phyloP scores from a whole-genome alignment of 2,797 vertebrate genomes.

The Lagothrix lagotricha region DNA sequence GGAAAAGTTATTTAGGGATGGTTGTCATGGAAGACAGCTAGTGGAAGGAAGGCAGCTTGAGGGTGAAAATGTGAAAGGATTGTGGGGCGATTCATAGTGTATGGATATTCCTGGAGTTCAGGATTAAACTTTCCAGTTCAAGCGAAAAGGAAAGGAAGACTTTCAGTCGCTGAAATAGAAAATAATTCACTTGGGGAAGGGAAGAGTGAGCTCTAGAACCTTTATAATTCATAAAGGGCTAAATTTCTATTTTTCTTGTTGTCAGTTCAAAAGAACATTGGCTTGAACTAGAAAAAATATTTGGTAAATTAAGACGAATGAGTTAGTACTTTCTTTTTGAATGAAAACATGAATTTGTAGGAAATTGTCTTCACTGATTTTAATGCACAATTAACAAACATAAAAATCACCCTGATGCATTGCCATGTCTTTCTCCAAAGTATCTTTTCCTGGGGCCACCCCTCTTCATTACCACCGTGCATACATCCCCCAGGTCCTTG shows the following conservation, averaged over 20 bases:
- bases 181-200: background rate
- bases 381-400: too few relatives aligned
- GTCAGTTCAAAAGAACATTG: background rate
- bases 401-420: background rate
- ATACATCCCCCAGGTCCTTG: accelerated
- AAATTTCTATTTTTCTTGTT: too few relatives aligned
- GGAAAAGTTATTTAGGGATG: background rate
- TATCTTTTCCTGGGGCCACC: background rate
- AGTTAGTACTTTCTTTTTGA: background rate
- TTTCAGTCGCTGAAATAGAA: background rate
- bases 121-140: background rate
- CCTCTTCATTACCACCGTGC: background rate
- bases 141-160: background rate
- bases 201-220: background rate
- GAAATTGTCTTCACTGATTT: background rate
- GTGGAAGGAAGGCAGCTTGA: too few relatives aligned
- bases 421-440: background rate
- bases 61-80: background rate
- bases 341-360: background rate
- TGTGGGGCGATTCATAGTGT: accelerated
- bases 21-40: accelerated
- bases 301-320: background rate
- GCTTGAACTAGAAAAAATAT: background rate
- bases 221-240: background rate
- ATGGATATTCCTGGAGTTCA: background rate